A percentile compares a stretch with the other conserved stretches of the same genome.
phyloP scores from a whole-genome alignment of 2,797 vertebrate species.

The Aselliscus stoliczkanus region DNA sequence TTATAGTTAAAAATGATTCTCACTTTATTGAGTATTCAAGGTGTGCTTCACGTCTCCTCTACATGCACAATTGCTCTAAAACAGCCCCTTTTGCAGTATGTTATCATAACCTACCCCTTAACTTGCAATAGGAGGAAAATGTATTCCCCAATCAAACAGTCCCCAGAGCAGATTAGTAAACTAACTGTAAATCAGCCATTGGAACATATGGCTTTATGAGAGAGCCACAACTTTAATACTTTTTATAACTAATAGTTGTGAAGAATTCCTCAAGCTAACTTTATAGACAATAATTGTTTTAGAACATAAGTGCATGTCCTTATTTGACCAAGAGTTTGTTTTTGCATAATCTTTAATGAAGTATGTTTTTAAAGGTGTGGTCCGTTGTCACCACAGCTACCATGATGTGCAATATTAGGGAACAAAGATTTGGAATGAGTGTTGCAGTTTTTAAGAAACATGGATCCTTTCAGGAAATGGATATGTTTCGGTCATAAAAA shows the following conservation, averaged over 20 bases:
- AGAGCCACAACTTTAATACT: neutral
- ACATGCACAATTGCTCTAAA: neutral
- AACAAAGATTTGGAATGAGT: neutral
- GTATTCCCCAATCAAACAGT: neutral
- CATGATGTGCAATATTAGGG: neutral
- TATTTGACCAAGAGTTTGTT: neutral
- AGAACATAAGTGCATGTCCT: neutral
- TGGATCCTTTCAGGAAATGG: neutral
- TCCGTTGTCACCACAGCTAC: neutral
- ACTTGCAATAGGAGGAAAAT: neutral
- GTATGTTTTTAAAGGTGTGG: neutral
- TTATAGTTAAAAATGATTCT: slow-evolving; percentile 15
- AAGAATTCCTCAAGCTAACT: neutral
- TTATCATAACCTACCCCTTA: slow-evolving; percentile 11
- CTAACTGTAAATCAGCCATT: neutral
- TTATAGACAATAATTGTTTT: neutral
- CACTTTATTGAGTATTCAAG: neutral
- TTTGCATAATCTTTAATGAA: neutral
- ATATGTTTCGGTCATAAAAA: neutral
- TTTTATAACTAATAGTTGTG: neutral
- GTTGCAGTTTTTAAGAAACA: neutral
- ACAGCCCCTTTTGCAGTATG: neutral
- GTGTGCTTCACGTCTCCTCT: neutral
- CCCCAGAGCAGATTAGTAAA: neutral
- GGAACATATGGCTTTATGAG: neutral